Percentiles rank a stretch among this genome's conserved stretches.
Conservation (phyloP, 1,140 invertebrate genomes). For the Camponotus vicinus region DNA sequence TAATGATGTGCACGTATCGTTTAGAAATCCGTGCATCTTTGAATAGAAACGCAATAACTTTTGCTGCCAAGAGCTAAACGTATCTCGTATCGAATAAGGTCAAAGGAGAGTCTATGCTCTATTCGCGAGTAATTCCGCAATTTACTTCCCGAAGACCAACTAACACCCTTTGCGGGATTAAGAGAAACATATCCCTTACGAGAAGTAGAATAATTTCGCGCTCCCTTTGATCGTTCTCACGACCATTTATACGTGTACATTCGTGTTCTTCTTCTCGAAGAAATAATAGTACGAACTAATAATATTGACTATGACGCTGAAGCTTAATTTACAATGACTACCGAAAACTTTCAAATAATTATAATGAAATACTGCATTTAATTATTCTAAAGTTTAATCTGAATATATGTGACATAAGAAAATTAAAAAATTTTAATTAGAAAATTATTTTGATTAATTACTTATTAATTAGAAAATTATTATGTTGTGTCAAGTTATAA, state of each 20-base stretch:
- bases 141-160: conserved; percentile 25
- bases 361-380: not conserved
- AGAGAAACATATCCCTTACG: conserved; percentile 24
- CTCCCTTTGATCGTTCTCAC: conserved; percentile 49
- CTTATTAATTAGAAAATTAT: no score
- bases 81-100: conserved; percentile 30
- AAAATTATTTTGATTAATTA: conserved; percentile 10
- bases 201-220: conserved; percentile 46
- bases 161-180: conserved; percentile 39
- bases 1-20: not conserved
- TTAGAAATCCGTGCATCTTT: conserved; percentile 13
- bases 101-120: conserved; percentile 10
- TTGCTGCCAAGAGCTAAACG: not conserved
- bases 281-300: conserved; percentile 10
- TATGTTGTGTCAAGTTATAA: not conserved
- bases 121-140: conserved; percentile 17
- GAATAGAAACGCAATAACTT: conserved; percentile 17
- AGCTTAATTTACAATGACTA: not conserved
- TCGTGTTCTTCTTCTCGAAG: not conserved
- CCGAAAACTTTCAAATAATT: not conserved
- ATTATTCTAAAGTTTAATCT: not conserved
- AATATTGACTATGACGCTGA: not conserved
- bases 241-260: conserved; percentile 12
- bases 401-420: not conserved
- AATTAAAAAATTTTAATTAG: not conserved